Evolutionary conservation across 2,797 vertebrate species (phyloP).

Genomic region (Paramormyrops hopkinsi): DNA sequence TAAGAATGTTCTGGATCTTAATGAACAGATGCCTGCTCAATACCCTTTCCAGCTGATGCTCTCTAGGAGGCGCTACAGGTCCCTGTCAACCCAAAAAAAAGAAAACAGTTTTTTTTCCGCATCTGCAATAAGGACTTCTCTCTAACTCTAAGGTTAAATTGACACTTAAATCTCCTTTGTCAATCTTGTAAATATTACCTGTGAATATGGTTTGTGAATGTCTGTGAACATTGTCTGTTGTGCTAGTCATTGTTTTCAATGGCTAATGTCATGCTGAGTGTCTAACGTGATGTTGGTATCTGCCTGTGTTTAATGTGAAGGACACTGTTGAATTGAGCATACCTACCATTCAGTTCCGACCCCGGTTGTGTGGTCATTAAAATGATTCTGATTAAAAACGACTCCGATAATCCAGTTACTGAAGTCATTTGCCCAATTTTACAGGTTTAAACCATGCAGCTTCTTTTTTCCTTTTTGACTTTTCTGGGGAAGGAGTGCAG

Average conservation of each 20-base stretch:
- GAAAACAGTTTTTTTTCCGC: background rate
- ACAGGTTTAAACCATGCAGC: background rate
- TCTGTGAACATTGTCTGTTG: background rate
- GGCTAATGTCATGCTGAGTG: background rate
- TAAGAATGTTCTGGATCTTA: background rate
- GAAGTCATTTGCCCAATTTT: background rate
- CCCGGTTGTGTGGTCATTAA: background rate
- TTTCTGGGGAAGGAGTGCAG: background rate
- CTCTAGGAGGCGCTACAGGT: background rate
- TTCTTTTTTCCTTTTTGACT: background rate
- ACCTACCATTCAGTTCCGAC: background rate
- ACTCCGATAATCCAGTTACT: background rate
- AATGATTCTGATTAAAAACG: background rate
- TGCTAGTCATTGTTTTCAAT: background rate
- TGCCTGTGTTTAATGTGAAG: background rate
- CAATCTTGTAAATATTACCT: background rate
- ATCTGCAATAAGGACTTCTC: background rate
- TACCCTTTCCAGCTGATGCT: background rate
- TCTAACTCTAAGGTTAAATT: conserved; percentile 11
- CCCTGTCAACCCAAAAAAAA: background rate
- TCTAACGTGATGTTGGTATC: background rate
- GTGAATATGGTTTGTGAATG: background rate
- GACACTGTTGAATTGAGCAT: background rate
- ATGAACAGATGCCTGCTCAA: background rate
- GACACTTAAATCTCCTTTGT: background rate